Evolutionary conservation across 1,140 invertebrate species (phyloP).

Genomic region (Ceratoteleas bidentatus): DNA sequence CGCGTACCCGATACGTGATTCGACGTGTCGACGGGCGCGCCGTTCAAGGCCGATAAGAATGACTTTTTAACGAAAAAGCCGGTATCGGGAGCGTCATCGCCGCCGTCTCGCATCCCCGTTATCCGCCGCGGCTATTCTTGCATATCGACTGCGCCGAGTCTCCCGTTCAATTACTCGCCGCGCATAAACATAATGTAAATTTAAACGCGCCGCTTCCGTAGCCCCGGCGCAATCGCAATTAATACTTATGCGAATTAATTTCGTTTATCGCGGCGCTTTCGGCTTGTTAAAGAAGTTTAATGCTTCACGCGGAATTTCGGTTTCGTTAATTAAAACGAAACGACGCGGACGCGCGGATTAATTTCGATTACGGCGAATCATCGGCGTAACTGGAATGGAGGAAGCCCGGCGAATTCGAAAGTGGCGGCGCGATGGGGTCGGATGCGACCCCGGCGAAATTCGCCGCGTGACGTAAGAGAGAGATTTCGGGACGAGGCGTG

Average conservation of each 20-base stretch:
- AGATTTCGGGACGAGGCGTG: no score
- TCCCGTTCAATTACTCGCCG: constrained; percentile 46
- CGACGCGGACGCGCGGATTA: no score
- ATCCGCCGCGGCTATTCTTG: constrained; percentile 46
- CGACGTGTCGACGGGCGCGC: constrained; percentile 17
- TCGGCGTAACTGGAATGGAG: no score
- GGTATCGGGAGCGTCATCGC: constrained; percentile 44
- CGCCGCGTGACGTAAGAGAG: no score
- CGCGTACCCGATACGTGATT: constrained; percentile 49
- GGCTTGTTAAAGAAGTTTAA: no score
- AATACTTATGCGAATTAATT: background rate
- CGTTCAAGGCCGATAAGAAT: constrained; percentile 49
- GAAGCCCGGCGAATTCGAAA: no score
- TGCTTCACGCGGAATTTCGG: no score
- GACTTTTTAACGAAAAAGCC: constrained; percentile 52
- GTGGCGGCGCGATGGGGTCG: no score
- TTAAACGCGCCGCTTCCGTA: constrained; percentile 17
- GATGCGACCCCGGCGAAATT: no score
- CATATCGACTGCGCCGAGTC: constrained; percentile 37
- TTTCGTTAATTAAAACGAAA: no score
- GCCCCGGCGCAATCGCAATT: constrained; percentile 1
- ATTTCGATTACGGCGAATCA: no score
- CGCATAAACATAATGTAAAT: constrained; percentile 54
- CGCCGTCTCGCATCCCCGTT: constrained; percentile 42
- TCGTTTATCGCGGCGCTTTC: no score